A percentile compares a stretch with the other conserved stretches of the same genome.
Conservation (phyloP, 2,888 invertebrate species). For the Lasius fuliginosus region DNA sequence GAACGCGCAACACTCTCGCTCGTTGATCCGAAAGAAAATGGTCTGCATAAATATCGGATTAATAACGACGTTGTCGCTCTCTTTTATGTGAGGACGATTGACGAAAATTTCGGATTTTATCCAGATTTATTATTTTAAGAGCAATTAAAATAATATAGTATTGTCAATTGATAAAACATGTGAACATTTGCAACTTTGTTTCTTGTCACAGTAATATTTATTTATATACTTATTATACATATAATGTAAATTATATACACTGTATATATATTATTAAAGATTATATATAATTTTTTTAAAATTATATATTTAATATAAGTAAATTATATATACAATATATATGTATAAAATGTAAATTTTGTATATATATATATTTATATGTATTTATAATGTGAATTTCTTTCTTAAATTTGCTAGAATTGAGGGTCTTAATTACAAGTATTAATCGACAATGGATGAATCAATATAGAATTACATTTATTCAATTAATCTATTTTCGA, state of each 20-base stretch:
- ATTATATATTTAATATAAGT: no score
- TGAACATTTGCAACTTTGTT: background rate
- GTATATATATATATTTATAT: no score
- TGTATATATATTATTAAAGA: no score
- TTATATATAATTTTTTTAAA: no score
- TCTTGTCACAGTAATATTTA: background rate
- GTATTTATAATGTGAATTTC: background rate
- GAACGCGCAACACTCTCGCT: conserved; percentile 11
- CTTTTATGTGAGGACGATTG: background rate
- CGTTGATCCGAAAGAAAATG: background rate
- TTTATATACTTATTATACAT: background rate
- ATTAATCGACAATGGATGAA: background rate
- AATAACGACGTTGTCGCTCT: background rate
- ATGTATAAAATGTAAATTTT: no score
- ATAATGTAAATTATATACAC: no score
- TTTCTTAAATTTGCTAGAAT: background rate
- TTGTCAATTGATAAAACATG: background rate
- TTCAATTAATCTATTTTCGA: no score
- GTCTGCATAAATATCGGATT: conserved; percentile 16
- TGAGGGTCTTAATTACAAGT: background rate
- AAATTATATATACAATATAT: no score
- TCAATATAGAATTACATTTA: background rate
- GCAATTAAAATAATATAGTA: background rate
- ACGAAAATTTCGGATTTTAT: background rate
- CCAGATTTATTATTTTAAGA: background rate